A percentile compares a stretch with the other conserved stretches of the same genome.
Evolutionary conservation across 2,888 invertebrate species (phyloP).

Genomic region (Microchrysa polita): DNA sequence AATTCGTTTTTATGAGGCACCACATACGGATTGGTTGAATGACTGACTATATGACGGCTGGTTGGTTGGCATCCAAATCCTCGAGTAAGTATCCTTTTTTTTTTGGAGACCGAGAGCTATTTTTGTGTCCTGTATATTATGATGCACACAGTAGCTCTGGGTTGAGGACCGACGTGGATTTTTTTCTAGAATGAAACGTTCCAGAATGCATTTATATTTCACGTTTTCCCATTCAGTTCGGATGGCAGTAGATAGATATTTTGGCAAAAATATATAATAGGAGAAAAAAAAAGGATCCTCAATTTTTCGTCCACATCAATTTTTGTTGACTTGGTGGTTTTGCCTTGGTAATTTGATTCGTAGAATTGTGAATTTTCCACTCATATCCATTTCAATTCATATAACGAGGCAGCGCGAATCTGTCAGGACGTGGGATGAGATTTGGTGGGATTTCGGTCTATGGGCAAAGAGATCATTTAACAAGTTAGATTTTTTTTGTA

Average conservation of each 20-base stretch:
- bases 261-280: not conserved
- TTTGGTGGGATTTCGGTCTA: no score
- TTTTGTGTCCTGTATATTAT: not conserved
- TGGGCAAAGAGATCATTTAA: no score
- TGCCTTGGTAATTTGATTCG: conserved; percentile 25
- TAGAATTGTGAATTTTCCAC: no score
- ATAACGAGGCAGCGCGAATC: no score
- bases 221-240: not conserved
- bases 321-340: not conserved
- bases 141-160: not conserved
- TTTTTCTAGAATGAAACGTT: conserved; percentile 10
- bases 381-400: no score
- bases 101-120: not conserved
- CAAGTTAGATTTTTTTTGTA: no score
- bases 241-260: conserved; percentile 8
- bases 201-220: conserved; percentile 15
- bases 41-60: not conserved
- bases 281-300: no score
- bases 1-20: conserved; percentile 16
- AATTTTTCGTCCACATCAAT: conserved; percentile 17
- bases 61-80: conserved; percentile 13
- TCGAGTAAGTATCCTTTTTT: not conserved
- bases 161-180: conserved; percentile 5
- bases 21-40: not conserved
- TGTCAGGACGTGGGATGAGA: no score